Conservation (phyloP, 1,140 invertebrate genomes). For the Rhysida immarginata region DNA sequence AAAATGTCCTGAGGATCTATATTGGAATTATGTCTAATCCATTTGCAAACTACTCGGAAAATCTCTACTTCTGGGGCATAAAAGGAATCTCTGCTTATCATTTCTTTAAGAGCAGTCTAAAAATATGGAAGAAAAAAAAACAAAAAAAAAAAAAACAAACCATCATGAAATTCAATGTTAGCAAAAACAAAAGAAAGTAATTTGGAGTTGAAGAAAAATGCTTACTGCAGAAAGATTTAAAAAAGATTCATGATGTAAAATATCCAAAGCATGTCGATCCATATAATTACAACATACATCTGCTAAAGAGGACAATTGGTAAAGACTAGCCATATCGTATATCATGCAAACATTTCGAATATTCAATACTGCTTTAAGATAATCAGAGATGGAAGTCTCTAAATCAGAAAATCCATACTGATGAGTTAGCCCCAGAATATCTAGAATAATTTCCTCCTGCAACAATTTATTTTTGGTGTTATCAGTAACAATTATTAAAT, state of each 20-base stretch:
- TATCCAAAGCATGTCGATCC: constrained; percentile 69
- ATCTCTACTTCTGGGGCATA: constrained; percentile 91
- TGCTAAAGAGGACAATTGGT: constrained; percentile 43
- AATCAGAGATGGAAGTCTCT: constrained; percentile 80
- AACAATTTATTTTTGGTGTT: too few species aligned
- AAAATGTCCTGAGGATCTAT: constrained; percentile 34
- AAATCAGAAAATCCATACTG: constrained; percentile 88
- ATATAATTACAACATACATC: constrained; percentile 54
- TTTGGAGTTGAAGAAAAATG: not conserved
- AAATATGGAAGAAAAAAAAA: constrained; percentile 18
- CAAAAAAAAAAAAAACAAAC: not conserved
- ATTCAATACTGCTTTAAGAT: constrained; percentile 70
- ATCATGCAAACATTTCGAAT: constrained; percentile 82
- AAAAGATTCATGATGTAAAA: constrained; percentile 72
- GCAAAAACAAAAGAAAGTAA: too few species aligned
- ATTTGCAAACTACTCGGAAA: constrained; percentile 69
- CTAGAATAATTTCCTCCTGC: constrained; percentile 66
- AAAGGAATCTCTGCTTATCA: constrained; percentile 86
- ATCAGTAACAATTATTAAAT: not conserved
- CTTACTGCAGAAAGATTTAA: constrained; percentile 60
- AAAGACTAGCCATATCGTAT: constrained; percentile 73
- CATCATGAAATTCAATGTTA: too few species aligned
- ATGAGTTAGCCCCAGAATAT: constrained; percentile 76
- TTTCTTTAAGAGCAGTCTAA: constrained; percentile 54
- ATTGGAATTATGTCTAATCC: constrained; percentile 62